Evolutionary conservation across 2,113 vertebrate species (phyloP), one percentile per base, ranked within the genome.

Genomic region (Corydoras maculifer): DNA sequence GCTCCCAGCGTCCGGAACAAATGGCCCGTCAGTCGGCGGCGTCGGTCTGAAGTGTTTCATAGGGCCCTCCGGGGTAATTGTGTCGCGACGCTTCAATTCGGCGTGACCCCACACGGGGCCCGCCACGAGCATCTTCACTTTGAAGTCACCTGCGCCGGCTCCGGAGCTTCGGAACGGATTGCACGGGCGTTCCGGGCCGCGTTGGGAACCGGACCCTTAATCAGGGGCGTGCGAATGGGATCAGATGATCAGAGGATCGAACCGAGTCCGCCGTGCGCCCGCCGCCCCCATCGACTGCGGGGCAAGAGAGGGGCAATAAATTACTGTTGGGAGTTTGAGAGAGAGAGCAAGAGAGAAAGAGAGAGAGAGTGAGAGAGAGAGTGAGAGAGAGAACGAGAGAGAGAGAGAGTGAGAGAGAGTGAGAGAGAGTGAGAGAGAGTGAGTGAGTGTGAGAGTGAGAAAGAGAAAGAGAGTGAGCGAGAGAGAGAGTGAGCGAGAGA

Each of bases 191-290:
- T 14, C 35, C 4, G 35, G 7, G 1, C 7, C 35, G 2, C 4
- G 18, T 62, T 68, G 12, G 62, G 73, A 67, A 57, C 61, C 72
- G 74, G 76, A 77, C 68, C 70, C 64, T 79, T 68, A 74, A 71
- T 67, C 73, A 78, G 70, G 68, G 67, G 63, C 48, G 55, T 74
- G 35, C 78, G 65, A 69, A 78, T 78, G 68, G 75, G 73, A 77
- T 79, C 75, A 80, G 75, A 80, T 77, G 77, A 77, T 79, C 76
- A 70, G 72, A 78, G 77, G 79, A 82, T 79, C 51, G 73, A 82
- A 73, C 74, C 29, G 9, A 50, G 43, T 65, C 68, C 72, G 67
- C 62, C 60, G 51, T 70, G 72, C 70, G 58, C 75, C 74, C 68
- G 73, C 73, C 64, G 65, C 50, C 59, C 18, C 67, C 78, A 74